These are phyloP conservation scores for Adoxophyes honmai DNA, from an alignment of 1,140 invertebrate species.

Conservation along the genomic window DNA sequence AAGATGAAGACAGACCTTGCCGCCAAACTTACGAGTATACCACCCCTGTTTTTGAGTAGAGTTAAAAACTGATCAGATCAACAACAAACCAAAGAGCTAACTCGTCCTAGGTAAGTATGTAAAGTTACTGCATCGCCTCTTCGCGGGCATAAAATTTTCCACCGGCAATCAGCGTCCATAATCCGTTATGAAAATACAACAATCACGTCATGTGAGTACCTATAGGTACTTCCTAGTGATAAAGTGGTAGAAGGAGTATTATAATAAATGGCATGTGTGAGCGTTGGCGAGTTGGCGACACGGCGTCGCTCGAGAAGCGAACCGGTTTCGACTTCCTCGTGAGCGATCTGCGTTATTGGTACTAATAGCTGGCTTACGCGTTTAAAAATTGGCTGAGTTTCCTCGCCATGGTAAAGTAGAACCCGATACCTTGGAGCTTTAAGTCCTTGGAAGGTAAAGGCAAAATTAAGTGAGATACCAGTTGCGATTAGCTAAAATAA, in stretches of 20 bases:
- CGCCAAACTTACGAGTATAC: no score
- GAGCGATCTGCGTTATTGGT: slow-evolving; percentile 46
- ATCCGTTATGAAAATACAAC: slow-evolving; percentile 7
- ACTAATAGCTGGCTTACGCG: slow-evolving; percentile 29
- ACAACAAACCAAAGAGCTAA: background rate
- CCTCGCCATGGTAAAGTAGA: background rate
- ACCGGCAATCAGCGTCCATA: background rate
- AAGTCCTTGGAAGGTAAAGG: no score
- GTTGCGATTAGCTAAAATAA: no score
- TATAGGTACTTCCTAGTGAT: slow-evolving; percentile 39
- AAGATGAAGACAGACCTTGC: no score
- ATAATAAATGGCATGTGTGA: slow-evolving; percentile 57
- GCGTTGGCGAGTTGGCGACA: slow-evolving; percentile 36
- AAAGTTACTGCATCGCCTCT: background rate
- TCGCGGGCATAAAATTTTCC: slow-evolving; percentile 1
- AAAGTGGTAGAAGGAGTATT: slow-evolving; percentile 41
- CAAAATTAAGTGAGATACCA: no score
- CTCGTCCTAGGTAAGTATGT: no score
- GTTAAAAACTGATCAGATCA: no score
- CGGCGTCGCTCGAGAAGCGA: slow-evolving; percentile 31
- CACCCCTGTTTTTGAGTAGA: no score
- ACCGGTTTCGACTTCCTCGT: slow-evolving; percentile 58
- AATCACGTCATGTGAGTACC: background rate
- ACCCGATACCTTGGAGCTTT: no score
- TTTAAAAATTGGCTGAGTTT: slow-evolving; percentile 1